Evolutionary conservation across 2,888 invertebrate genomes (phyloP), one percentile per base, ranked within the genome.

Genomic region (Ariolimax columbianus): DNA sequence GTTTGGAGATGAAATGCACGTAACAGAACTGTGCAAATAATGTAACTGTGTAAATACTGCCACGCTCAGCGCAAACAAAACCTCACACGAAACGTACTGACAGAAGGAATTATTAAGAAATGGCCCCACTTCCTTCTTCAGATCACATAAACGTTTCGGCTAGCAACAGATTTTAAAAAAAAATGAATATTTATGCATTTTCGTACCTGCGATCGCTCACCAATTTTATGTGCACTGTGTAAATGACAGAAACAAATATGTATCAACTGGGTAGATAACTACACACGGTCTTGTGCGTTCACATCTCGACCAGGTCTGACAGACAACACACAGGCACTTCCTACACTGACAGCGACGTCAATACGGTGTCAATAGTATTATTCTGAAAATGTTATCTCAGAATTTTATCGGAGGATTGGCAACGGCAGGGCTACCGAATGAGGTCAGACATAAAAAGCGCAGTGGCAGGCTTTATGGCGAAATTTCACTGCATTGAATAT

Each of bases 361-460:
- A 51, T 75, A 33, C 19, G 33, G 51, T 75, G 51, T 75, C 47
- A 75, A 75, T 51, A 72, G n/a, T 66, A 73, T 73, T 43, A 17
- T 33, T 33, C 33, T 7, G 51, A 14, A 9, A 47, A 51, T 40
- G 11, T 72, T 72, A 23, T 72, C 72, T 72, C 19, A 30, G 2
- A 30, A 30, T 30, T 43, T 47, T 47, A 43, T 73, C 73, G 2
- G 33, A 51, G 19, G 73, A n/a, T 7, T 14, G 26, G 40, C 7
- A 40, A 73, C 9, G 38, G 40, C 36, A 26, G 30, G 19, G 6
- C 38, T 30, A 19, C 17, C 43, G n/a, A 43, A 43, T 43, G 11
- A 26, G 40, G 43, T n/a, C 9, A 11, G 43, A 68, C 7, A 55
- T 23, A 55, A 14, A 55, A 11, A 66, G 30, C 30, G 7, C 66